phyloP scores from a whole-genome alignment of 2,113 vertebrate species.

The Caranx ignobilis region DNA sequence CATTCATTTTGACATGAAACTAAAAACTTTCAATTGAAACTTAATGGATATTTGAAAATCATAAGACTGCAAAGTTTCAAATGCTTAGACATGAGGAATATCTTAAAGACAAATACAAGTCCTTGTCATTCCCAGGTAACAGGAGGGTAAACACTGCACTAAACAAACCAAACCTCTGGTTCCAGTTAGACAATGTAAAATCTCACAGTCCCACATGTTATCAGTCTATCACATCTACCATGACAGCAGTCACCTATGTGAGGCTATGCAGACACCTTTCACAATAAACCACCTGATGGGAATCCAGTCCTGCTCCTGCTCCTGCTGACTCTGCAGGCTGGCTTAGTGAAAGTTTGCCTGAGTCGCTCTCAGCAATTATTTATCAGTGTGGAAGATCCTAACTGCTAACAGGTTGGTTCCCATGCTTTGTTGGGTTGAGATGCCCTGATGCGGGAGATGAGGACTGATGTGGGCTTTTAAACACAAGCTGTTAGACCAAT shows the following conservation, averaged over 20 bases:
- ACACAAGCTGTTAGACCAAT: not conserved
- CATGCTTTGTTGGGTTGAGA: conserved; percentile 24
- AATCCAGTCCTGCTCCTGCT: conserved; percentile 33
- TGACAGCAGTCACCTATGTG: conserved; percentile 46
- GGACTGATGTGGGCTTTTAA: not conserved
- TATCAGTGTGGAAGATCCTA: conserved; percentile 59
- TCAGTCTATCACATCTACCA: not conserved
- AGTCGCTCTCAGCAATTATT: conserved; percentile 62
- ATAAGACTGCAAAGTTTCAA: no score
- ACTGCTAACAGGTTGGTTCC: conserved; percentile 27
- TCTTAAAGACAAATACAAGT: not conserved
- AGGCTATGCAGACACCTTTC: conserved; percentile 41
- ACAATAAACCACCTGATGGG: conserved; percentile 57
- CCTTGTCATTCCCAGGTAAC: no score
- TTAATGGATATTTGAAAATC: no score
- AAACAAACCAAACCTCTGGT: not conserved
- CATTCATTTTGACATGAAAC: no score
- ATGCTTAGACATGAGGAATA: not conserved
- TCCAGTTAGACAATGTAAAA: not conserved
- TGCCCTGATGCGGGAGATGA: not conserved
- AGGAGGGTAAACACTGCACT: not conserved
- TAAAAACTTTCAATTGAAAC: no score
- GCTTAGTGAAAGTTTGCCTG: not conserved
- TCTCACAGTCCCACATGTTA: not conserved
- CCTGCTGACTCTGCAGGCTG: conserved; percentile 46